A percentile compares a stretch with the other conserved stretches of the same genome.
Evolutionary conservation across 1,140 invertebrate species (phyloP).

Genomic region (Antheraea mylitta): DNA sequence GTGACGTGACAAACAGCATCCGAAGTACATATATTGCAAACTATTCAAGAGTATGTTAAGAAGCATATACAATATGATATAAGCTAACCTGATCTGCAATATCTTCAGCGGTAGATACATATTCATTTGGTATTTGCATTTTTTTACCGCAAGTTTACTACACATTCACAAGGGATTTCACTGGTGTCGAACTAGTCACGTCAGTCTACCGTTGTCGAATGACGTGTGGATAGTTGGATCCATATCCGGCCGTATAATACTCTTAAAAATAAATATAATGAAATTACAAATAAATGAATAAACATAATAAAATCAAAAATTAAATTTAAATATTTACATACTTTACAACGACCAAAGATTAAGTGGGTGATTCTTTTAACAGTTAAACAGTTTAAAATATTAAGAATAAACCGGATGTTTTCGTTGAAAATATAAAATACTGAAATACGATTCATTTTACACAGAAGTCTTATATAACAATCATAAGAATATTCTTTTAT

Average conservation of each 20-base stretch:
- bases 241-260: conserved; percentile 46
- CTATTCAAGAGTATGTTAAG: not conserved
- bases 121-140: conserved; percentile 92
- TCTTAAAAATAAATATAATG: not conserved
- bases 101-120: conserved; percentile 95
- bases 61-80: not conserved
- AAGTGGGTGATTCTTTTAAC: not conserved
- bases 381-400: not conserved
- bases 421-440: conserved; percentile 18
- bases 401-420: conserved; percentile 14
- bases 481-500: not conserved
- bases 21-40: conserved; percentile 47
- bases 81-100: conserved; percentile 93
- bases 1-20: conserved; percentile 73
- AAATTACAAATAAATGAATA: not conserved
- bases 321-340: not conserved
- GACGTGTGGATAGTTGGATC: conserved; percentile 75
- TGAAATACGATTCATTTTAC: conserved; percentile 8
- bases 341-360: not conserved
- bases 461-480: not conserved
- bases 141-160: conserved; percentile 64
- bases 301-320: not conserved
- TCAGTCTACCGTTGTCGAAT: conserved; percentile 50
- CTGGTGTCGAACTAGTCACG: conserved; percentile 45
- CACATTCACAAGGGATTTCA: conserved; percentile 65